These are phyloP conservation scores for Potamilus streckersoni DNA, from an alignment of 1,140 invertebrate species.

Conservation along the genomic window DNA sequence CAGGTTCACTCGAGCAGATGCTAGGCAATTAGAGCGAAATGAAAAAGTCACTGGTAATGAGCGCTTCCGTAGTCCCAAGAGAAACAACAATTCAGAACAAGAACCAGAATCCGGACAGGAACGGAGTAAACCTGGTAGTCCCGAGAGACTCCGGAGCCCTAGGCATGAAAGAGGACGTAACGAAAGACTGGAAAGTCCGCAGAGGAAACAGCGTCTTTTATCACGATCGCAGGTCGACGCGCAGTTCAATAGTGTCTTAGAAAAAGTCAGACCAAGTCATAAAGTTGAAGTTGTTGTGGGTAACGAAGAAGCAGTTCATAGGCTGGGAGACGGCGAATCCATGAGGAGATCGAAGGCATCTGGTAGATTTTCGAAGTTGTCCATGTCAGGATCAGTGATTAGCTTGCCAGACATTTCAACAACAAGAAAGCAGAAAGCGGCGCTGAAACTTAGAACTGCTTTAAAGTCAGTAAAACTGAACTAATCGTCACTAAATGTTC, in stretches of 20 bases:
- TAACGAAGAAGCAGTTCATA: slow-evolving; percentile 6
- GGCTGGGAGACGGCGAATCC: slow-evolving; percentile 16
- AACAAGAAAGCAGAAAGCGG: slow-evolving; percentile 30
- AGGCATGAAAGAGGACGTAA: background rate
- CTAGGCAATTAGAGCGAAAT: slow-evolving; percentile 3
- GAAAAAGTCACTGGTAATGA: slow-evolving; percentile 1
- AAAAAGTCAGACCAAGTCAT: slow-evolving; percentile 15
- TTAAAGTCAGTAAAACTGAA: slow-evolving; percentile 2
- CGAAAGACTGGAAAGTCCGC: background rate
- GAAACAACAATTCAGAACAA: no score
- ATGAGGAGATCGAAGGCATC: slow-evolving; percentile 23
- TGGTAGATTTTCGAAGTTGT: slow-evolving; percentile 11
- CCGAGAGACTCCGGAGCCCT: no score
- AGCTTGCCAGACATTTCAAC: slow-evolving; percentile 26
- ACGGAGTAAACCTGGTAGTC: no score
- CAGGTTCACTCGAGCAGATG: slow-evolving; percentile 13
- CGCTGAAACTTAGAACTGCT: slow-evolving; percentile 23
- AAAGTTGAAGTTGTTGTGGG: slow-evolving; percentile 7
- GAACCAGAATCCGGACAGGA: no score
- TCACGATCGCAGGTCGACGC: slow-evolving; percentile 15
- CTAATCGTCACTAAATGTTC: no score
- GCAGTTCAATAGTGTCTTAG: slow-evolving; percentile 13
- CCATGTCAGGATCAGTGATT: slow-evolving; percentile 7
- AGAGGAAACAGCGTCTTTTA: background rate
- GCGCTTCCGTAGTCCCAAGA: no score